Base-by-base conservation (phyloP, 2,888 invertebrate genomes). In the Neoaliturus tenellus region DNA sequence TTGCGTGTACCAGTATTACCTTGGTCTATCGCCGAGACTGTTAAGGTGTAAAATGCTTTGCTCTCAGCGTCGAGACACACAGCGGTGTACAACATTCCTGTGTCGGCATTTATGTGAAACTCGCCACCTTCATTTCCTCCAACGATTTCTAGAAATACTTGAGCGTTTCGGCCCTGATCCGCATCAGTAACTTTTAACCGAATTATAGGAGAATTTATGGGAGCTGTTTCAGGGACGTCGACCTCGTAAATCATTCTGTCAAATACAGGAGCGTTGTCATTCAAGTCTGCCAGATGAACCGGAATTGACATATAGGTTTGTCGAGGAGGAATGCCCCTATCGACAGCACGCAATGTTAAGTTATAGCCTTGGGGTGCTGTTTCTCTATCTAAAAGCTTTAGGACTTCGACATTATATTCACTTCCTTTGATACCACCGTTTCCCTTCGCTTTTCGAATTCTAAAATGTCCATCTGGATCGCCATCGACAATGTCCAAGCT, bases 41-140 rank as follows among this genome's bases (percentile, higher is more conserved):
- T 98, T 62, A 98, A 91, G 20, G 96, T 96, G 90, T 98, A 98
- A 86, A 95, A 94, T 0, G 96, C 93, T 89, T 96, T 96, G 81
- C 91, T 92, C 91, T 98, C 98, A 0, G 97, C 96, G 90, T 98
- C 98, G 31, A 98, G 92, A 48, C 92, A 90, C 41, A 95, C 94
- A 17, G 96, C 95, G 0, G 98, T 97, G 89, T 96, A 97, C 0
- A 98, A 91, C 92, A 98, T 96, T 0, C 98, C 98, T 0, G 97
- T 96, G 87, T 96, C 95, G 0, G 96, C 94, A 90, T 98, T 97
- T 12, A 98, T 94, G 86, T 93, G 92, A 90, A 98, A 98, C 89
- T 97, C 96, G 0, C 95, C 96, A 6, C 96, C 96, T 89, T 97
- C 96, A 90, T 98, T 98, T 4, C 98, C 98, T 1, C 97, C 97